Evolutionary conservation across 2,113 vertebrate species (phyloP).

Genomic region (Recurvirostra avosetta): DNA sequence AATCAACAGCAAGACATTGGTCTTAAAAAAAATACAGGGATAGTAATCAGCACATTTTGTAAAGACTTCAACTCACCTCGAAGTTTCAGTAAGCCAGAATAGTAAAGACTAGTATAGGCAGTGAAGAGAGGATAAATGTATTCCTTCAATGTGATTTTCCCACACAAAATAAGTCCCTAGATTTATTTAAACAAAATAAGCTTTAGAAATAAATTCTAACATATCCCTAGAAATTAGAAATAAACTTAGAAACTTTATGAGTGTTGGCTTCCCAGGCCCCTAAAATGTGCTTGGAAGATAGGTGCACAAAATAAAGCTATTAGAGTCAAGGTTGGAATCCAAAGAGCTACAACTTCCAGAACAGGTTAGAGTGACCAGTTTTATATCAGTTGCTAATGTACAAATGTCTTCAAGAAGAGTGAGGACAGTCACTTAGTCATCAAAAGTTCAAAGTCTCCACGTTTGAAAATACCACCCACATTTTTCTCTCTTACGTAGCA

Average conservation of each 20-base stretch:
- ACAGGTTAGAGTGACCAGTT: background rate
- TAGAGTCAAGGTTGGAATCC: background rate
- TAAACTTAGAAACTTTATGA: background rate
- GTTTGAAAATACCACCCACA: background rate
- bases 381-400: background rate
- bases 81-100: background rate
- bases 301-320: background rate
- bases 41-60: background rate
- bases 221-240: background rate
- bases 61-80: background rate
- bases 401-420: background rate
- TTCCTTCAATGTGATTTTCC: background rate
- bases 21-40: background rate
- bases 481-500: background rate
- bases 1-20: background rate
- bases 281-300: background rate
- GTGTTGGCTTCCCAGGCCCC: fast-evolving
- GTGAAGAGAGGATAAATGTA: background rate
- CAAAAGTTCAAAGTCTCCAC: background rate
- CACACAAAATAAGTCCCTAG: background rate
- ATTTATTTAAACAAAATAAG: background rate
- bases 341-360: background rate
- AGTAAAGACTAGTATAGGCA: background rate
- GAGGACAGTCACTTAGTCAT: background rate
- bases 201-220: background rate